phyloP scores from a whole-genome alignment of 2,797 vertebrate genomes.

The Jordanella pulchra region DNA sequence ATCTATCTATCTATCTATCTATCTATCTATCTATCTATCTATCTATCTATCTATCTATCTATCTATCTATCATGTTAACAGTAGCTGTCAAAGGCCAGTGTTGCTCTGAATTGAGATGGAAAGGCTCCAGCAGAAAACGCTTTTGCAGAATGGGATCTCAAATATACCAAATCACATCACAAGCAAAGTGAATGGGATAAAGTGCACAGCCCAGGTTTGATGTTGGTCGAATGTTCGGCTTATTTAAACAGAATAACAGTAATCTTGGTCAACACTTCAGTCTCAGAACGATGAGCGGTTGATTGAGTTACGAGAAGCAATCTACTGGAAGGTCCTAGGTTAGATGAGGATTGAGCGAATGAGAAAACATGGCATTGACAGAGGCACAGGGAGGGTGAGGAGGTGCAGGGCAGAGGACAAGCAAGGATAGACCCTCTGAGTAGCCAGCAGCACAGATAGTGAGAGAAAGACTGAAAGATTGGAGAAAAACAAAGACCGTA shows the following conservation, averaged over 20 bases:
- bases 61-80: conserved; percentile 17
- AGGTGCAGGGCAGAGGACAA: conserved; percentile 8
- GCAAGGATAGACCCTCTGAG: conserved; percentile 16
- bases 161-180: conserved; percentile 28
- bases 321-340: conserved; percentile 51
- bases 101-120: conserved; percentile 16
- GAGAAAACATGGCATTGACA: conserved; percentile 14
- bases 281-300: conserved; percentile 43
- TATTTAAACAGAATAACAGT: conserved; percentile 55
- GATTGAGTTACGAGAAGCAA: conserved; percentile 56
- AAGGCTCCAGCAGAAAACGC: conserved; percentile 24
- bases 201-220: conserved; percentile 18
- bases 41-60: no score
- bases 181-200: conserved; percentile 22
- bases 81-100: conserved; percentile 25
- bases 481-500: conserved; percentile 24
- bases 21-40: no score
- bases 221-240: conserved; percentile 28
- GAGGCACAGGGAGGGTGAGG: background rate
- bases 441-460: conserved; percentile 20
- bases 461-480: conserved; percentile 26
- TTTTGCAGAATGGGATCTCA: conserved; percentile 25
- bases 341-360: conserved; percentile 23
- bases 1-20: no score
- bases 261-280: conserved; percentile 47